These are phyloP conservation scores for Labeo catla DNA, from an alignment of 2,113 vertebrate species.

Conservation along the genomic window DNA sequence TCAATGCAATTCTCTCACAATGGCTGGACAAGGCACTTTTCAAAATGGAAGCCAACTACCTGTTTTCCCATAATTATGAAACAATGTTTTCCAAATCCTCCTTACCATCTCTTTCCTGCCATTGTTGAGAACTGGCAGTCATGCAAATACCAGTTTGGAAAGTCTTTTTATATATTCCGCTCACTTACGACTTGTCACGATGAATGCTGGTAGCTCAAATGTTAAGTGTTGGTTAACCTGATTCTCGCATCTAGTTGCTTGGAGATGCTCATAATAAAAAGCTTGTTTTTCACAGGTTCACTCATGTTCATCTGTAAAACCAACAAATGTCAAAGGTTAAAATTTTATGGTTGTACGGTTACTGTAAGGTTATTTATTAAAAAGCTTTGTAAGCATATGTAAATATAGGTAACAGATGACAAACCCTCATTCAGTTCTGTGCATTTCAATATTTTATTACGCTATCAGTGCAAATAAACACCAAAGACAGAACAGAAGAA, in stretches of 20 bases:
- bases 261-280: neutral
- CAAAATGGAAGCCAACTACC: conserved; percentile 21
- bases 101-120: conserved; percentile 71
- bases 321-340: neutral
- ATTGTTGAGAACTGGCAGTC: conserved; percentile 69
- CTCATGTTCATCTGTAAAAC: neutral
- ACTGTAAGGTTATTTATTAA: neutral
- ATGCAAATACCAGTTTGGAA: conserved; percentile 37
- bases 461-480: conserved; percentile 86
- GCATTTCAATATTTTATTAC: conserved; percentile 84
- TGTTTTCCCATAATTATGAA: conserved; percentile 4
- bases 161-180: neutral
- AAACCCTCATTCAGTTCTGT: conserved; percentile 67
- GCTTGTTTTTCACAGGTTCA: neutral
- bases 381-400: neutral
- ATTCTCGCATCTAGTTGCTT: neutral
- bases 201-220: neutral
- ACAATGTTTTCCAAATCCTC: conserved; percentile 42
- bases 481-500: conserved; percentile 80
- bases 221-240: neutral
- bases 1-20: conserved; percentile 31
- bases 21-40: conserved; percentile 13
- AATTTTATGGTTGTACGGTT: neutral
- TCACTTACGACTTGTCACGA: neutral
- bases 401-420: conserved; percentile 50